phyloP scores from a whole-genome alignment of 64 coral and sea anemone genomes.

The Acropora yongei region DNA sequence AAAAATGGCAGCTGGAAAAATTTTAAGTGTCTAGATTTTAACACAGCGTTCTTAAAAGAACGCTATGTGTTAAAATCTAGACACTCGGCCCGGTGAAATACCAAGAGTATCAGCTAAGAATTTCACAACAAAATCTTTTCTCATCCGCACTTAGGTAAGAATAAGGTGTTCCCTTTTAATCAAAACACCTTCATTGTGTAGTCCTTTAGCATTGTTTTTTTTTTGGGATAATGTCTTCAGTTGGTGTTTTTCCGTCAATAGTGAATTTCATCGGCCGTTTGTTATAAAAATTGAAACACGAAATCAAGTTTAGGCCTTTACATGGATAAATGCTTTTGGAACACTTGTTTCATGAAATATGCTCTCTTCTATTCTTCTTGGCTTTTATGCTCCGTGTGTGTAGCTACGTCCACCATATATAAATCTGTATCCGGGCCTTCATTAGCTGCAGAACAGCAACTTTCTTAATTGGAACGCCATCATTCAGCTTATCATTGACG shows the following conservation, averaged over 20 bases:
- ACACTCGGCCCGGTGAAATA: constrained; percentile 39
- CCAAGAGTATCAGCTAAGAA: constrained; percentile 6
- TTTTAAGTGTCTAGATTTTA: too few species aligned
- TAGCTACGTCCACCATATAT: too few species aligned
- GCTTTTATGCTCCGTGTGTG: too few species aligned
- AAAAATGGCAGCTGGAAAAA: constrained; percentile 71
- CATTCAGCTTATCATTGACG: too few species aligned
- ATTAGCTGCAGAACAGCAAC: too few species aligned
- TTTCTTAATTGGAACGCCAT: too few species aligned
- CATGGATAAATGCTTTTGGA: constrained; percentile 48
- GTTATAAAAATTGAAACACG: constrained; percentile 34
- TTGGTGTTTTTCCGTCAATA: constrained; percentile 39
- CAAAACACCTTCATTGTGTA: neutral
- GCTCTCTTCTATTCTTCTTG: too few species aligned
- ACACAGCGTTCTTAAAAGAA: too few species aligned
- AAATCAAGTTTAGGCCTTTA: constrained; percentile 29
- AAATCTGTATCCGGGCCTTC: too few species aligned
- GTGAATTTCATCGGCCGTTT: constrained; percentile 19
- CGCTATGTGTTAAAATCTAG: constrained; percentile 62
- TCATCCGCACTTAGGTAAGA: constrained; percentile 57
- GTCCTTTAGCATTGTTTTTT: neutral
- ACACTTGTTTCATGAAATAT: constrained; percentile 51
- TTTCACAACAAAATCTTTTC: constrained; percentile 64
- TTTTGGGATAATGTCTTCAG: neutral
- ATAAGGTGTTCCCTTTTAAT: constrained; percentile 29